Evolutionary conservation across 2,888 invertebrate genomes (phyloP).

Genomic region (Phrixothrix hirtus): DNA sequence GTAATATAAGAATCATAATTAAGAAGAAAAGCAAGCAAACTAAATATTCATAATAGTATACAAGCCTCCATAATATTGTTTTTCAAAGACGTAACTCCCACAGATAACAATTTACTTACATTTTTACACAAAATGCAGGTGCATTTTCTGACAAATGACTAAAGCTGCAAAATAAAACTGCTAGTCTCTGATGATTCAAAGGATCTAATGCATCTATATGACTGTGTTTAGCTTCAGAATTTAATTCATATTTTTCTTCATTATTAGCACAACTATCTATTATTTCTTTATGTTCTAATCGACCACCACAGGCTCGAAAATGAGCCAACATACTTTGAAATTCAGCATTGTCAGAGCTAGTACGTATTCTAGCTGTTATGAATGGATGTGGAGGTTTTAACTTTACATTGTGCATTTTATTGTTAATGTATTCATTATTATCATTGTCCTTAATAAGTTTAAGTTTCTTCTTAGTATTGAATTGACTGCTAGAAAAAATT

Average conservation of each 20-base stretch:
- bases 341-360: slow-evolving; percentile 65
- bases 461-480: slow-evolving; percentile 48
- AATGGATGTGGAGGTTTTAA: slow-evolving; percentile 74
- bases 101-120: slow-evolving; percentile 25
- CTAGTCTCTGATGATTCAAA: slow-evolving; percentile 81
- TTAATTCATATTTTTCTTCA: slow-evolving; percentile 24
- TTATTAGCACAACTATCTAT: not conserved
- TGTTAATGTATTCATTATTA: slow-evolving; percentile 12
- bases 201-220: slow-evolving; percentile 74
- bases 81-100: too few relatives aligned
- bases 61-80: too few relatives aligned
- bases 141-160: slow-evolving; percentile 75
- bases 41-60: too few relatives aligned
- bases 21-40: too few relatives aligned
- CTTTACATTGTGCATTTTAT: slow-evolving; percentile 36
- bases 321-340: slow-evolving; percentile 77
- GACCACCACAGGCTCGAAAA: slow-evolving; percentile 84
- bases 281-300: slow-evolving; percentile 54
- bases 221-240: slow-evolving; percentile 31
- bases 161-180: slow-evolving; percentile 88
- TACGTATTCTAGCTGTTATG: slow-evolving; percentile 69
- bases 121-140: slow-evolving; percentile 84
- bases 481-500: slow-evolving; percentile 71
- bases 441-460: slow-evolving; percentile 38
- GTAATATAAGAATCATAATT: too few relatives aligned